Conservation (phyloP, 2,113 vertebrate species). For the Tychaedon coryphoeus region DNA sequence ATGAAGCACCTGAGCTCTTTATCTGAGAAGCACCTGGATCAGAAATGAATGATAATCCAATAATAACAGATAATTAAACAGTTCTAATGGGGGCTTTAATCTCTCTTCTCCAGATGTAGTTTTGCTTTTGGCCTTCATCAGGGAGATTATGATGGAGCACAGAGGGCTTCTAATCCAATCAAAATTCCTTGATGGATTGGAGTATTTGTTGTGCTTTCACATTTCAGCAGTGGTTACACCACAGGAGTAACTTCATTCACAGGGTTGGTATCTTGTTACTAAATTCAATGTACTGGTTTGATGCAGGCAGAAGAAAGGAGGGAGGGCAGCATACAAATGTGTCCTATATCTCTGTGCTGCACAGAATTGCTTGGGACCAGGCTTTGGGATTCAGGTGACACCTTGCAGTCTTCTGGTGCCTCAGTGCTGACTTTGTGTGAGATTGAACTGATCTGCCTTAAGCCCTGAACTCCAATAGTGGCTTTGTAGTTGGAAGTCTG, state of each 20-base stretch:
- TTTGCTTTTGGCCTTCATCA: neutral
- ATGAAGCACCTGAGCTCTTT: neutral
- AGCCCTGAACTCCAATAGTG: neutral
- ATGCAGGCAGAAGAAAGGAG: neutral
- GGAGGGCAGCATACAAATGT: neutral
- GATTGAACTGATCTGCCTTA: neutral
- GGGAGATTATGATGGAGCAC: neutral
- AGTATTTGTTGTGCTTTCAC: neutral
- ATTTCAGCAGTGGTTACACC: neutral
- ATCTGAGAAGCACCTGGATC: constrained; percentile 26
- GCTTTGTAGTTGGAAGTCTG: neutral
- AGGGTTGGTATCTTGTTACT: neutral
- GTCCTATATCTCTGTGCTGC: neutral
- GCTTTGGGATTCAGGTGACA: neutral
- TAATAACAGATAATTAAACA: constrained; percentile 36
- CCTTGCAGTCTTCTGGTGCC: neutral
- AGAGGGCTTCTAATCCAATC: constrained; percentile 28
- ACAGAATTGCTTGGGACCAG: neutral
- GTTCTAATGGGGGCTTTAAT: neutral
- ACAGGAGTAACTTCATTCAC: neutral
- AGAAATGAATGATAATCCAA: constrained; percentile 6
- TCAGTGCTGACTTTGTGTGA: neutral
- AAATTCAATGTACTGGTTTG: neutral
- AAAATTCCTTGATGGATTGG: neutral
- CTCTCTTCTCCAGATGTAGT: constrained; percentile 18